Evolutionary conservation across 2,888 invertebrate genomes (phyloP).

Genomic region (Eupeodes latifasciatus): DNA sequence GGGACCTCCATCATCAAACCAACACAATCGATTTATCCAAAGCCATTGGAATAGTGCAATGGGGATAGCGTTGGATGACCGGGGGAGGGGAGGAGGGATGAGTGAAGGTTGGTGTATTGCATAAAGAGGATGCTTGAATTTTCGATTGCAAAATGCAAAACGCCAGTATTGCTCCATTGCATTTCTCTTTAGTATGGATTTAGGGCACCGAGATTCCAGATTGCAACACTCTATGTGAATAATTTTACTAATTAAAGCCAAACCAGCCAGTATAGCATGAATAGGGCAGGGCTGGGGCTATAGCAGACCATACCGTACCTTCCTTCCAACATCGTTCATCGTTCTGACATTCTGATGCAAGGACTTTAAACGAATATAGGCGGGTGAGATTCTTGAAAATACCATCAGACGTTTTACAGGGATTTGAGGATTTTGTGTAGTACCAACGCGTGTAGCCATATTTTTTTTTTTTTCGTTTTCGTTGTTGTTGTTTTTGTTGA

Average conservation of each 20-base stretch:
- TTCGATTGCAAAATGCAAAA: slow-evolving; percentile 27
- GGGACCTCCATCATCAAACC: background rate
- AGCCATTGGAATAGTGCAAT: background rate
- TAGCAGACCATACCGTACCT: background rate
- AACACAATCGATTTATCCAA: slow-evolving; percentile 35
- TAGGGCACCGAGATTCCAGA: slow-evolving; percentile 65
- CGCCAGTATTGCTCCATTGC: slow-evolving; percentile 31
- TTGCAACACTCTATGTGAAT: slow-evolving; percentile 73
- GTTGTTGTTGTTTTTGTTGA: slow-evolving; percentile 18
- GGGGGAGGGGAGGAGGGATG: background rate
- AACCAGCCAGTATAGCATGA: slow-evolving; percentile 42
- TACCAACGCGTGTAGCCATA: slow-evolving; percentile 21
- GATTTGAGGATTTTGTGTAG: slow-evolving; percentile 57
- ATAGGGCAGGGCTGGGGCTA: background rate
- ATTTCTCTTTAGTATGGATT: slow-evolving; percentile 54
- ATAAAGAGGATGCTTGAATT: slow-evolving; percentile 33
- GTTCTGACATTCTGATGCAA: slow-evolving; percentile 16
- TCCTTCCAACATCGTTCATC: background rate
- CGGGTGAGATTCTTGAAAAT: slow-evolving; percentile 43
- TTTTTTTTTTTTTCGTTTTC: background rate
- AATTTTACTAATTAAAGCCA: slow-evolving; percentile 74
- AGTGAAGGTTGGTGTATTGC: background rate
- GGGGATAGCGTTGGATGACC: background rate
- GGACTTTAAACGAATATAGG: slow-evolving; percentile 35
- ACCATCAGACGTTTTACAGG: slow-evolving; percentile 55